Percentiles rank a stretch among this genome's conserved stretches.
Evolutionary conservation across 2,888 invertebrate genomes (phyloP).

Genomic region (Cataglyphis albicans): DNA sequence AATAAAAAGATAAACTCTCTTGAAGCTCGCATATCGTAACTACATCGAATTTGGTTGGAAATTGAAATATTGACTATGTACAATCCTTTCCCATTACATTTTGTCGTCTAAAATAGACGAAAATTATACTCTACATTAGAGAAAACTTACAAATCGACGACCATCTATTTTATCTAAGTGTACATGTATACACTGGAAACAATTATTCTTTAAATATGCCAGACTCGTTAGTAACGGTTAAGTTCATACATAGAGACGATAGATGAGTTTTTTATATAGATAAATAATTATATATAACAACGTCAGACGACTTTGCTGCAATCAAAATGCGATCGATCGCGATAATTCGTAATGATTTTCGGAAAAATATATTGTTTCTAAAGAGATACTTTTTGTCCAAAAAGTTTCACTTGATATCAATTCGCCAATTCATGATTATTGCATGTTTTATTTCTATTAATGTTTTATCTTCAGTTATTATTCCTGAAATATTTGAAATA

Average conservation of each 20-base stretch:
- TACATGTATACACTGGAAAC: constrained; percentile 14
- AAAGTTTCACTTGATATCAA: not conserved
- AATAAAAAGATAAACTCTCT: not conserved
- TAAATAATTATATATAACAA: constrained; percentile 32
- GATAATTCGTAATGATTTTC: not conserved
- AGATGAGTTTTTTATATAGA: constrained; percentile 30
- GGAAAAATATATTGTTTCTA: not conserved
- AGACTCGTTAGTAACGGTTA: constrained; percentile 48
- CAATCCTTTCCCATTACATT: constrained; percentile 17
- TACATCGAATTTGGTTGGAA: constrained; percentile 46
- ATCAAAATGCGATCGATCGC: not conserved
- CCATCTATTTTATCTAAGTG: constrained; percentile 36
- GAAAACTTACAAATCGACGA: constrained; percentile 24
- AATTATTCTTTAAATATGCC: constrained; percentile 23
- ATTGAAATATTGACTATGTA: constrained; percentile 46
- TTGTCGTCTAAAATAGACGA: constrained; percentile 11
- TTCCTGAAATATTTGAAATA: constrained; percentile 6
- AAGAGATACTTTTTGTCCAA: not conserved
- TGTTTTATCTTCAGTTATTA: not conserved
- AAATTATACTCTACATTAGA: constrained; percentile 28
- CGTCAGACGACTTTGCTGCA: not conserved
- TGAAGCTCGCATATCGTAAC: not conserved
- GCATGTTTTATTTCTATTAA: no score
- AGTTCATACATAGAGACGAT: constrained; percentile 32
- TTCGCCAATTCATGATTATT: not conserved